Conservation (phyloP, 2,113 vertebrate genomes). For the Melospiza georgiana region DNA sequence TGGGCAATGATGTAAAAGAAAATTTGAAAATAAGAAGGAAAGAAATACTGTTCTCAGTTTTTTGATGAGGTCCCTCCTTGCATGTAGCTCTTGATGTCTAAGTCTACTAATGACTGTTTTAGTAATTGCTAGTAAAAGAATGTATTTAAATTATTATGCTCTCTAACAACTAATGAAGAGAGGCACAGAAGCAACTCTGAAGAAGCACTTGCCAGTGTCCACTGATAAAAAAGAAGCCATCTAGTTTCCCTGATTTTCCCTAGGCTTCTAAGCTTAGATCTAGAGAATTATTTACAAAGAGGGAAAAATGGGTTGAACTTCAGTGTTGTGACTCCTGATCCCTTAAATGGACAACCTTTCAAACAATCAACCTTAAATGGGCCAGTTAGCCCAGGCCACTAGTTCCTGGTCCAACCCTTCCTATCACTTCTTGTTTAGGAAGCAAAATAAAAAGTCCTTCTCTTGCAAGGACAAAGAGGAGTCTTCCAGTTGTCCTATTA, state of each 20-base stretch:
- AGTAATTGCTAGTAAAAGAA: background rate
- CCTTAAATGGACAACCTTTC: background rate
- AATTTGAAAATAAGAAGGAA: background rate
- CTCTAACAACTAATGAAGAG: background rate
- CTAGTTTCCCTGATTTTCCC: background rate
- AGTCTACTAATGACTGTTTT: background rate
- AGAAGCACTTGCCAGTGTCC: background rate
- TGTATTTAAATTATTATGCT: background rate
- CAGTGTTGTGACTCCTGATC: background rate
- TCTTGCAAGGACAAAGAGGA: background rate
- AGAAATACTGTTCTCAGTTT: background rate
- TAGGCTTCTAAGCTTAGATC: background rate
- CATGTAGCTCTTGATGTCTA: background rate
- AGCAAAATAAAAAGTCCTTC: background rate
- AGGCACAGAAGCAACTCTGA: background rate
- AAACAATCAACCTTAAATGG: background rate
- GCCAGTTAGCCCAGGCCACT: background rate
- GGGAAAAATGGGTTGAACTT: background rate
- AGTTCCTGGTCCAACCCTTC: background rate
- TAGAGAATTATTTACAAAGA: background rate
- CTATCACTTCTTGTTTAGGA: background rate
- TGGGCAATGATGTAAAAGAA: background rate
- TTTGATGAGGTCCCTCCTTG: background rate
- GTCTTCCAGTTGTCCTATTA: background rate
- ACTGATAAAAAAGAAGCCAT: background rate